phyloP scores from a whole-genome alignment of 2,797 vertebrate genomes.

The Zenarchopterus dispar region DNA sequence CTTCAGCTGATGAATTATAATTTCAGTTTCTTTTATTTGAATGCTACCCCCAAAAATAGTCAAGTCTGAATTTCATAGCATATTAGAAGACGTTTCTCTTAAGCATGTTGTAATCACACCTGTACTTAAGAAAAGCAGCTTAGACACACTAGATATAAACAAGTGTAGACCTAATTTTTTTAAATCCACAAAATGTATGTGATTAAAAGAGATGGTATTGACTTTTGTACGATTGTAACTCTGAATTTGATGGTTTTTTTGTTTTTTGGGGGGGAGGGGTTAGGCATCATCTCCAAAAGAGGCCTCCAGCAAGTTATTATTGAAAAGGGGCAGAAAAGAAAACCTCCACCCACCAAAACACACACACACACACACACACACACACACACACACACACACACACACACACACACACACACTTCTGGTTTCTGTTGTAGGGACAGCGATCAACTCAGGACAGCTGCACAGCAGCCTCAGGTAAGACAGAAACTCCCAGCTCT shows the following conservation, averaged over 20 bases:
- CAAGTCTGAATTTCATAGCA: no score
- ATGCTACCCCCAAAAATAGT: no score
- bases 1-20: no score
- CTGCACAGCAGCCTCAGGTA: constrained; percentile 84
- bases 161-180: no score
- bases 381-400: constrained; percentile 9
- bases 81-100: no score
- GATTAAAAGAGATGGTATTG: no score
- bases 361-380: constrained; percentile 3
- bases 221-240: no score
- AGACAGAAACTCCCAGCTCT: constrained; percentile 70
- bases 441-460: constrained; percentile 77
- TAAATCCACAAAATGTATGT: no score
- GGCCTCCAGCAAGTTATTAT: constrained; percentile 10
- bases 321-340: constrained; percentile 14
- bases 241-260: not conserved
- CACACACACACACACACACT: constrained; percentile 15
- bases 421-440: constrained; percentile 58
- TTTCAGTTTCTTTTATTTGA: no score
- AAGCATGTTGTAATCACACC: no score
- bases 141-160: no score
- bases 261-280: constrained; percentile 12
- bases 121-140: no score
- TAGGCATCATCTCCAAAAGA: constrained; percentile 18
- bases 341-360: not conserved